Evolutionary conservation across 2,797 vertebrate species (phyloP), one percentile per base, ranked within the genome.

Genomic region (Liparis tanakae): DNA sequence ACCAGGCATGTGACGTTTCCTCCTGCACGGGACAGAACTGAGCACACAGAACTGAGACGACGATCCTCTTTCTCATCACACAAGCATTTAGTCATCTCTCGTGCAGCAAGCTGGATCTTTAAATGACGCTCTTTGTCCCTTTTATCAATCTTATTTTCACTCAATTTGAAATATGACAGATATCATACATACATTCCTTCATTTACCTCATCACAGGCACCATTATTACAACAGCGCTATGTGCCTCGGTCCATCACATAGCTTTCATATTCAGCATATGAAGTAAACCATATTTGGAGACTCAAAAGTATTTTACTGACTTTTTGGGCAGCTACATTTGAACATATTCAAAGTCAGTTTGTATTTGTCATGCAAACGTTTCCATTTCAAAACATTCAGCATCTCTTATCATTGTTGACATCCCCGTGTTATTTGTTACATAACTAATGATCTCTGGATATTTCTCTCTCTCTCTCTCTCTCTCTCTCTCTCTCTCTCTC

Each of bases 371-470:
- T 33, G 59, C 8, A n/a, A n/a, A 44, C 50, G 44, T 25, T 44
- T 41, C 30, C 0, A 1, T 36, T 72, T 0, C 55, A 48, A 74
- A 50, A 61, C 37, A 62, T 63, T 48, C 50, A 78, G 51, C 12
- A 37, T 85, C 39, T 79, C 54, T 62, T 61, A 73, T 83, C 46
- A 68, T 80, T 82, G 77, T 56, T 74, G 18, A 55, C 30, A 50
- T 46, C 50, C 59, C 1, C n/a, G 58, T 43, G 0, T 41, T 39
- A 64, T 66, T 67, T 53, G n/a, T 84, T 83, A 74, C 58, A 67
- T 70, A 75, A 84, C 58, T 18, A 7, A 50, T 51, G 18, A 43
- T 30, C 25, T 30, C 25, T 30, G 4, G 14, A 4, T 43, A 0
- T 48, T 3, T n/a, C 8, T 20, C 18, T 53, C 50, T 53, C 50